phyloP scores from a whole-genome alignment of 2,113 vertebrate species.

The Cisticola juncidis region DNA sequence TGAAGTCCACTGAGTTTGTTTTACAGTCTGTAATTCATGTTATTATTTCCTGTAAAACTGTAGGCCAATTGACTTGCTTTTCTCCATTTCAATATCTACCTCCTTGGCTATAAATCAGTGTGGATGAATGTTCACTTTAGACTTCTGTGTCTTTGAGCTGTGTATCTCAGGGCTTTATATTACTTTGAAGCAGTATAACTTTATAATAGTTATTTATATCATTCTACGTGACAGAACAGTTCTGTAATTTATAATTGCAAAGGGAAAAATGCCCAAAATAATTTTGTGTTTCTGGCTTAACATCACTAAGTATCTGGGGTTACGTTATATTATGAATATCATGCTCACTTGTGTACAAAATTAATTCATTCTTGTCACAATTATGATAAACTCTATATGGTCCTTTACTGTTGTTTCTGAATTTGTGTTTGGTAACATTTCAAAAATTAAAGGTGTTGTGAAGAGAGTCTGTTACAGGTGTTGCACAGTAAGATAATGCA shows the following conservation, averaged over 20 bases:
- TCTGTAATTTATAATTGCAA: neutral
- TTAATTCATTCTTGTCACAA: neutral
- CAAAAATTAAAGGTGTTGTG: neutral
- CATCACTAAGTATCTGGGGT: neutral
- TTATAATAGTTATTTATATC: neutral
- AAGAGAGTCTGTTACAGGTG: neutral
- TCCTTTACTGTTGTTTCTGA: neutral
- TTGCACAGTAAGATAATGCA: neutral
- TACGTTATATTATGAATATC: neutral
- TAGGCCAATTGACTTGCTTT: neutral
- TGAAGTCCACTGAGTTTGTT: neutral
- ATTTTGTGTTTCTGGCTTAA: neutral
- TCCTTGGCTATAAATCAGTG: neutral
- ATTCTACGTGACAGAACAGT: neutral
- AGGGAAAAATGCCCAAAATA: neutral
- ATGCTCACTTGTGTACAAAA: neutral
- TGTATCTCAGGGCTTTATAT: neutral
- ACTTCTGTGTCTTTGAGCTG: neutral
- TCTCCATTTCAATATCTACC: neutral
- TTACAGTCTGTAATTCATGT: neutral
- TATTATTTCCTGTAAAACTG: neutral
- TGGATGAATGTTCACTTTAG: neutral
- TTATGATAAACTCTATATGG: neutral
- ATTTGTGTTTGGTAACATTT: neutral
- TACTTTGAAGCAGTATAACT: neutral